Evolutionary conservation across 1,140 invertebrate genomes (phyloP), one percentile per base, ranked within the genome.

Genomic region (Musca vetustissima): DNA sequence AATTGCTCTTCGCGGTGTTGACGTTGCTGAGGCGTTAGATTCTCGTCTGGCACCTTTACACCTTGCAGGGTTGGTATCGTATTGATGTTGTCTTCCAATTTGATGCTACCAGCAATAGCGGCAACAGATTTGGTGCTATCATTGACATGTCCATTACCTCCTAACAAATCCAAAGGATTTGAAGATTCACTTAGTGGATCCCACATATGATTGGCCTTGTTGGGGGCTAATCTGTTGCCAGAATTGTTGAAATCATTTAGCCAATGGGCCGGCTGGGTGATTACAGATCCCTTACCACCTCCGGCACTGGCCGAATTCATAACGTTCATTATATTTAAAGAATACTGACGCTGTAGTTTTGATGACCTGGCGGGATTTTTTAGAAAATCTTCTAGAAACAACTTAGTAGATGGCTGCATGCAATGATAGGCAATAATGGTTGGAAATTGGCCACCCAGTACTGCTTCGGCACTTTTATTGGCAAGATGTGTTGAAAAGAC

Each of bases 391-490:
- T 98, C 95, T 43, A 98, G 85, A 86, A 95, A 96, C 76, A 95
- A 95, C 84, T 97, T 97, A 49, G 96, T 98, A 69, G 90, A 90
- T 22, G 96, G 95, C 80, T 98, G 95, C 22, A 95, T 92, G 86
- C 93, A 95, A 83, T 98, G 96, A 85, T 93, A 98, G 4, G 93
- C 93, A 71, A 98, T 95, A 71, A 99, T 97, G 15, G 93, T 94
- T 74, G 92, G 89, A 83, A 90, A 96, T 72, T 96, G 91, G 15
- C 95, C 93, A 72, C 91, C 89, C 69, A 95, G 83, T 17, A 98
- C 95, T 8, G 93, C 89, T 75, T 98, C 96, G 1, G 96, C 95
- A 14, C 94, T 95, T 78, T 96, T 92, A 84, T 99, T 99, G 0
- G 96, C 97, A 79, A 98, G 82, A 72, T 89, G 85, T 0, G 97